Evolutionary conservation across 2,797 vertebrate genomes (phyloP), one percentile per base, ranked within the genome.

Genomic region (Argentina silus): DNA sequence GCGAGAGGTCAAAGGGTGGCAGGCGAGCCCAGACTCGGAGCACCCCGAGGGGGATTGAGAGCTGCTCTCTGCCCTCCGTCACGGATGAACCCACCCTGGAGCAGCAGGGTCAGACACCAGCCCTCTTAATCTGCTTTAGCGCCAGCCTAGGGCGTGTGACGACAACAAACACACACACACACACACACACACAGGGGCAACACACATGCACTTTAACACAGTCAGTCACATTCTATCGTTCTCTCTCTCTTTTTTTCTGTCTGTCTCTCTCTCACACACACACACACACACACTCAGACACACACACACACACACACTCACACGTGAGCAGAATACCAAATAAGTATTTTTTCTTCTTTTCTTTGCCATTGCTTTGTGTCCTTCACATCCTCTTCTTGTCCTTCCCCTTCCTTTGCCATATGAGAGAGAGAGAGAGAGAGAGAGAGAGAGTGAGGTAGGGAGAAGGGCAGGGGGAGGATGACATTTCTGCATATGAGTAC

Each of bases 71-170:
- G 81, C 72, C 77, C 70, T 78, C 78, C 75, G 72, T 81, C 78
- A 78, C 48, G 79, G 77, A 71, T 68, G 79, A 88, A 81, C 75
- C 75, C 64, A 74, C 27, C 70, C 75, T 82, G 76, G 59, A 81
- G 81, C 78, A 85, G 82, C 78, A 79, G 84, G 81, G 85, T 74
- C 75, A 84, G 72, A 80, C 66, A 81, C 72, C 50, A 73, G 73
- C 83, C 81, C 74, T 50, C 70, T 72, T 86, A 85, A 91, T 90
- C 79, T 78, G 79, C 77, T 83, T 82, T 75, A 74, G 75, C 77
- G 63, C 59, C 75, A 73, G 68, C 70, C 70, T 57, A 74, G 64
- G 79, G 56, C 17, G 4, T 65, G 73, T 66, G 59, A 81, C 69
- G 69, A 72, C 44, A 81, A 57, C 55, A 60, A 43, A 8, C 42